Evolutionary conservation across 2,888 invertebrate genomes (phyloP).

Genomic region (Zaprionus bogoriensis): DNA sequence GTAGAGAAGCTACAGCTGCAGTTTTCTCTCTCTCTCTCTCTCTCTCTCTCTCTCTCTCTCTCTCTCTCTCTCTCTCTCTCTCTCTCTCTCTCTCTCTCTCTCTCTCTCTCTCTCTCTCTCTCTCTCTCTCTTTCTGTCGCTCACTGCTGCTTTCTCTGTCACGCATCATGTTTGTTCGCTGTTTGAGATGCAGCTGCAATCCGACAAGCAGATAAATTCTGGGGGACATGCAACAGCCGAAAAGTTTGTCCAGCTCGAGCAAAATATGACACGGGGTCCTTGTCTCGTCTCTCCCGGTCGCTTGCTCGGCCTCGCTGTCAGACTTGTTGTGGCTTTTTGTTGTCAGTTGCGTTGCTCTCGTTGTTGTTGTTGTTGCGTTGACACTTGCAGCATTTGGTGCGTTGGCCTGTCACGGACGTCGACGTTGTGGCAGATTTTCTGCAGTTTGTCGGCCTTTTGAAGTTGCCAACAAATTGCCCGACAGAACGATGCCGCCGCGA

Average conservation of each 20-base stretch:
- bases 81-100: too few relatives aligned
- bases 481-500: conserved; percentile 40
- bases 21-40: neutral
- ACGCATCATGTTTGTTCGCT: too few relatives aligned
- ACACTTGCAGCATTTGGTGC: conserved; percentile 50
- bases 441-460: conserved; percentile 73
- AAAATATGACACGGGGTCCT: neutral
- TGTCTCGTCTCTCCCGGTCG: conserved; percentile 3
- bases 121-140: too few relatives aligned
- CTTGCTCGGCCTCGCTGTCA: conserved; percentile 55
- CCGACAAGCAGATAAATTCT: conserved; percentile 53
- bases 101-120: too few relatives aligned
- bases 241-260: conserved; percentile 37
- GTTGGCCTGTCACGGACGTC: conserved; percentile 48
- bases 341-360: conserved; percentile 13
- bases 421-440: conserved; percentile 35
- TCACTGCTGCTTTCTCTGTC: too few relatives aligned
- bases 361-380: conserved; percentile 29
- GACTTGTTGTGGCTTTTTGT: conserved; percentile 67
- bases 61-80: neutral
- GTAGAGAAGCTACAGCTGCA: too few relatives aligned
- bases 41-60: conserved; percentile 11
- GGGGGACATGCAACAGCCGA: conserved; percentile 37
- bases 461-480: conserved; percentile 60
- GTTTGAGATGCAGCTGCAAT: conserved; percentile 23